Base-by-base conservation (phyloP, 2,113 vertebrate species). In the Hiodon alosoides region DNA sequence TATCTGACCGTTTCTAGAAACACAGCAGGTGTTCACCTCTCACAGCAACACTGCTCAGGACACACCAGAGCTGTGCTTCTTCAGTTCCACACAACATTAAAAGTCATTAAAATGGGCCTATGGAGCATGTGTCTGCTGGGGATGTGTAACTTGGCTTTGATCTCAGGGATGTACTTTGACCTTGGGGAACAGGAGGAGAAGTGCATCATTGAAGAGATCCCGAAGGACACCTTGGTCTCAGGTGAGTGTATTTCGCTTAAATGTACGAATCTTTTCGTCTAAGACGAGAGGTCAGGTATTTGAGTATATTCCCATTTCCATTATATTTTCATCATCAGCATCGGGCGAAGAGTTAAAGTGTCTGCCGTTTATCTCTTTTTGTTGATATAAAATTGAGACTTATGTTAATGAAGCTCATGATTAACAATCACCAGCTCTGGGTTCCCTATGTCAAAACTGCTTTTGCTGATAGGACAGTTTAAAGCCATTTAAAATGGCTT, bases 191-290 rank as follows among this genome's bases (percentile, higher is more conserved):
- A 86, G 85, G 93, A 94, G 82, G 92, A 95, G 81, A 96, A 93
- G 83, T 98, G 95, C 77, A 89, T 98, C 71, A 95, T 96, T 0
- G 92, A 97, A 82, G 95, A 98, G 3, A 71, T 96, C 84, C 95
- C 95, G 16, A 86, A 87, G 0, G 94, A 93, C 83, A 94, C 86
- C 0, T 71, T 94, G 82, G 86, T 96, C 60, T 90, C 91, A 66
- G 95, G 96, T 97, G 84, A 85, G 94, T 85, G 17, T n/a, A 1
- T 46, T 14, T 16, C 55, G 1, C 31, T 31, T 31, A 31, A 31
- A 31, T 31, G 31, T 31, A 31, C 31, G 31, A 31, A 31, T 31
- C 31, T 31, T 31, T 31, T 31, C 31, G 31, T 31, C 31, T 31
- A 31, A 31, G 31, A 31, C 31, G 31, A 31, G 31, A 31, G 31